Conservation (phyloP, 1,140 invertebrate genomes). For the Zaprionus davidi region DNA sequence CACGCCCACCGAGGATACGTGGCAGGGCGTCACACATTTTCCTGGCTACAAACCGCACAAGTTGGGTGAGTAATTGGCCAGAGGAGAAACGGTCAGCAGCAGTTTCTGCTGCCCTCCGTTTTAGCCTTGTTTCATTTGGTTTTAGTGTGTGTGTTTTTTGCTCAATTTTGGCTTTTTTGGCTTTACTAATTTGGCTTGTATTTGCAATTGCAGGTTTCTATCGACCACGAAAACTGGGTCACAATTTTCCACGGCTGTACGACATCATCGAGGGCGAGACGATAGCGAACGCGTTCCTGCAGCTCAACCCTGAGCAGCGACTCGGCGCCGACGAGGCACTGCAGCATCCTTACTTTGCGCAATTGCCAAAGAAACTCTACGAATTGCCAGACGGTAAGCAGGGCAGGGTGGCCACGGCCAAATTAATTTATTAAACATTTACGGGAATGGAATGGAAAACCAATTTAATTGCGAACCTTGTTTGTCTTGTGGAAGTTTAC, state of each 20-base stretch:
- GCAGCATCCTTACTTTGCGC: conserved; percentile 94
- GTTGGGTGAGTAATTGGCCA: conserved; percentile 85
- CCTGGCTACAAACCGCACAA: conserved; percentile 94
- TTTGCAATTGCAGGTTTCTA: conserved; percentile 86
- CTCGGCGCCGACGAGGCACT: conserved; percentile 95
- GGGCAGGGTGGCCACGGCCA: neutral
- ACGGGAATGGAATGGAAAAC: conserved; percentile 44
- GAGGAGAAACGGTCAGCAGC: neutral
- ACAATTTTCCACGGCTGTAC: conserved; percentile 94
- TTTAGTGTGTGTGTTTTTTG: neutral
- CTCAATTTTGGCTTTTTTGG: neutral
- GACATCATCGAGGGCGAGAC: conserved; percentile 94
- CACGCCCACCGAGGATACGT: conserved; percentile 95
- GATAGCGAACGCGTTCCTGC: conserved; percentile 92
- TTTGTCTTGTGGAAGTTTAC: conserved; percentile 39
- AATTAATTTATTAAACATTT: conserved; percentile 70
- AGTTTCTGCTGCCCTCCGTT: neutral
- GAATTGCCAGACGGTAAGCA: conserved; percentile 91
- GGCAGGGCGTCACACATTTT: conserved; percentile 94
- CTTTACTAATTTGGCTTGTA: conserved; percentile 29
- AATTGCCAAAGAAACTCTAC: conserved; percentile 94
- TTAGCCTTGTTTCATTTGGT: neutral
- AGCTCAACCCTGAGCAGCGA: conserved; percentile 94
- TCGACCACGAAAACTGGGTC: conserved; percentile 90
- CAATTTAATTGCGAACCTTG: conserved; percentile 67